Evolutionary conservation across 2,113 vertebrate genomes (phyloP), one percentile per base, ranked within the genome.

Genomic region (Protobothrops mucrosquamatus): DNA sequence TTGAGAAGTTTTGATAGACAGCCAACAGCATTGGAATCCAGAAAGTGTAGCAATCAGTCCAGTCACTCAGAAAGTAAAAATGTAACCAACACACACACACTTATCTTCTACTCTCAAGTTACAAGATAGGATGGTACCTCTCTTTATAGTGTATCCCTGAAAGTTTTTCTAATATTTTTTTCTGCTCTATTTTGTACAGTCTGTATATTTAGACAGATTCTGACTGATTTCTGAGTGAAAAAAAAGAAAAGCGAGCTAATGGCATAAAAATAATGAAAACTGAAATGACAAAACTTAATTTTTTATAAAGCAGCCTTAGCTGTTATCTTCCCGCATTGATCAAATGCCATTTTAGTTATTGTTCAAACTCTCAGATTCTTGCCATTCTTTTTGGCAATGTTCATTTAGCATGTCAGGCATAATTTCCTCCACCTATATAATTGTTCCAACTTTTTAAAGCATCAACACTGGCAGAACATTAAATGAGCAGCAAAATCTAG

Each of bases 351-450:
- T 94, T 88, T 88, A 94, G 46, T 24, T 93, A 18, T 6, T 94
- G 92, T 92, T 92, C 87, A 93, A 94, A 94, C 29, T 54, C 14
- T 18, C 9, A 89, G 11, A 91, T 94, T 57, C 93, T 81, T 91
- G 88, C 61, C 91, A 55, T 12, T 92, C 85, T 95, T 92, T n/a
- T 85, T 23, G 85, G 93, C 8, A 57, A 26, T 7, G 20, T 4
- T 0, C 26, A 92, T 93, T 94, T 94, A 87, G 18, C 59, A 87
- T 88, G 91, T 51, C 86, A 4, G 54, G 46, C 85, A 93, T 1
- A 4, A 69, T 93, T 92, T 89, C 18, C 90, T 90, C 90, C 64
- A 91, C 90, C 52, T 10, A 92, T 81, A 39, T 88, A 93, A 88
- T 39, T 56, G 0, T 59, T 94, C 74, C 91, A 29, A 29, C 5